Evolutionary conservation across 2,888 invertebrate species (phyloP).

Genomic region (Temnothorax unifasciatus): DNA sequence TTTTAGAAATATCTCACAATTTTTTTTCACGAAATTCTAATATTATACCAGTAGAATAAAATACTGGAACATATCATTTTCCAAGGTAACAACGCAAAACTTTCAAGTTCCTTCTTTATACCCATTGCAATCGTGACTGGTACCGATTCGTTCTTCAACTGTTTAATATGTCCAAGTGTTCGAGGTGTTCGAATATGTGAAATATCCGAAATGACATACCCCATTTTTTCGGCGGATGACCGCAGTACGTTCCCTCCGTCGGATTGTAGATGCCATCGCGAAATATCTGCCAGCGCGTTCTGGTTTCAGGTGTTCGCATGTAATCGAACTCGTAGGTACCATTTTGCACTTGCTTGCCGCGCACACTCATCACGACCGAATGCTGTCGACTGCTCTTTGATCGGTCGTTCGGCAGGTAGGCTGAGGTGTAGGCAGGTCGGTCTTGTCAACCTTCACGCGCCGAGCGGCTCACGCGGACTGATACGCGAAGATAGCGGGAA

Average conservation of each 20-base stretch:
- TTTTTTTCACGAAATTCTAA: neutral
- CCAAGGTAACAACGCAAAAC: neutral
- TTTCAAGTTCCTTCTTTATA: neutral
- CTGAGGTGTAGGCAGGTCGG: neutral
- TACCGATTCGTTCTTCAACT: neutral
- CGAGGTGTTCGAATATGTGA: neutral
- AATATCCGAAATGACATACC: conserved; percentile 86
- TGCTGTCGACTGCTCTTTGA: conserved; percentile 14
- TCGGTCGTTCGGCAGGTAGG: conserved; percentile 17
- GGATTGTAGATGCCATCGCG: conserved; percentile 87
- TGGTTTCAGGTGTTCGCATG: conserved; percentile 78
- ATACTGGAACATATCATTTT: neutral
- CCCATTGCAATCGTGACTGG: neutral
- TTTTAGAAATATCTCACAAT: neutral
- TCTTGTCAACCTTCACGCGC: conserved; percentile 37
- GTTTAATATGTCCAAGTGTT: neutral
- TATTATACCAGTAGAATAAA: neutral
- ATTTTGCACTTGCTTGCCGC: conserved; percentile 75
- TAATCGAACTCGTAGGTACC: conserved; percentile 79
- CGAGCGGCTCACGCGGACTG: conserved; percentile 35
- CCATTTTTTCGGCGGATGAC: conserved; percentile 89
- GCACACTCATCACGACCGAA: conserved; percentile 72
- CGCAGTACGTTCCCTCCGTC: conserved; percentile 88
- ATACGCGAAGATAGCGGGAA: conserved; percentile 36
- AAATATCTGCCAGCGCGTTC: conserved; percentile 80